Percentiles rank a stretch among this genome's conserved stretches.
Evolutionary conservation across 2,797 vertebrate species (phyloP).

Genomic region (Brachyrhaphis roseni): DNA sequence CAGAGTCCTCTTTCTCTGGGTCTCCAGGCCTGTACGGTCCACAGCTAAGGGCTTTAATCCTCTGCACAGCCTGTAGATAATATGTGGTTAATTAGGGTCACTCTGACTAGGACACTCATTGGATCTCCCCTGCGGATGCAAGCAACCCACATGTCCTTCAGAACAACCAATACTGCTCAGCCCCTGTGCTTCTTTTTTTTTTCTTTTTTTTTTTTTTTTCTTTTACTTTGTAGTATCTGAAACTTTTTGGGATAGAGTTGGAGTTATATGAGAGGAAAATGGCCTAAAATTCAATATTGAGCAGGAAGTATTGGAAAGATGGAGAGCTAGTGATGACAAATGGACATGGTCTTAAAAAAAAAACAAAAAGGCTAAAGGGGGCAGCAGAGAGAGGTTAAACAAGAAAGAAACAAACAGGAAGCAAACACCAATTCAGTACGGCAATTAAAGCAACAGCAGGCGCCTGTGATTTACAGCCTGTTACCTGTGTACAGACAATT

Average conservation of each 20-base stretch:
- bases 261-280: constrained; percentile 41
- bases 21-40: constrained; percentile 61
- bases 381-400: constrained; percentile 38
- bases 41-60: constrained; percentile 75
- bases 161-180: constrained; percentile 44
- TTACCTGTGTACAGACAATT: constrained; percentile 74
- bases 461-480: constrained; percentile 68
- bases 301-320: constrained; percentile 30
- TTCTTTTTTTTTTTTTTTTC: not conserved
- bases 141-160: constrained; percentile 77
- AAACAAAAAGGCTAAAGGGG: constrained; percentile 26
- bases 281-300: constrained; percentile 47
- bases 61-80: constrained; percentile 78
- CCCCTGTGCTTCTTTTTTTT: constrained; percentile 36
- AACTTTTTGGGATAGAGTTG: constrained; percentile 51
- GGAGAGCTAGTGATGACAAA: constrained; percentile 40
- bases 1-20: constrained; percentile 56
- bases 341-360: constrained; percentile 32
- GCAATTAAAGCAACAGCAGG: constrained; percentile 70
- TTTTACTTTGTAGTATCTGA: constrained; percentile 50
- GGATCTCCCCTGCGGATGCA: constrained; percentile 70
- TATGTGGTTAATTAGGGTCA: constrained; percentile 83
- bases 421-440: constrained; percentile 48
- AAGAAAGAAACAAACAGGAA: constrained; percentile 33
- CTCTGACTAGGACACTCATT: constrained; percentile 71